A percentile compares a stretch with the other conserved stretches of the same genome.
Conservation (phyloP, 2,113 vertebrate genomes). For the Bubo scandiacus region DNA sequence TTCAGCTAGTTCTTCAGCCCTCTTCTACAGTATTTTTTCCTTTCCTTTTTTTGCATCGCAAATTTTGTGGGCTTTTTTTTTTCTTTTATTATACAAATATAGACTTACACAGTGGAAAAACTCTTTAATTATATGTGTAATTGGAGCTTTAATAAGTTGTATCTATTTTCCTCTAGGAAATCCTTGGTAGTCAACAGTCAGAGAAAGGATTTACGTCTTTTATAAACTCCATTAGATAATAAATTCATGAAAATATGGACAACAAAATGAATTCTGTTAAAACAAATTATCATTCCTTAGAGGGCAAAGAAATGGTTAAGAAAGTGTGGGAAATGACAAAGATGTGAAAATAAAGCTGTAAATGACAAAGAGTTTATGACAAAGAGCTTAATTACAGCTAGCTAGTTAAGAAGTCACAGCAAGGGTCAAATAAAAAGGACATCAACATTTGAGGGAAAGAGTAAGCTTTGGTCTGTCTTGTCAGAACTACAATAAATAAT, state of each 20-base stretch:
- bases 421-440: neutral
- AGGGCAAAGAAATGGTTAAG: constrained; percentile 9
- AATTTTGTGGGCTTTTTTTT: neutral
- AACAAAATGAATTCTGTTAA: constrained; percentile 17
- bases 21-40: neutral
- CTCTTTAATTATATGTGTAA: neutral
- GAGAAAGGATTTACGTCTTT: neutral
- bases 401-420: neutral
- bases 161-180: neutral
- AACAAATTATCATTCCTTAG: neutral
- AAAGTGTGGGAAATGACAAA: neutral
- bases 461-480: neutral
- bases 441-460: neutral
- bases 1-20: neutral
- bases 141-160: neutral
- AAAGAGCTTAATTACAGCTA: neutral
- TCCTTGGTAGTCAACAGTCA: too few relatives aligned
- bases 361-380: neutral
- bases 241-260: constrained; percentile 10
- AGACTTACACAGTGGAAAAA: neutral
- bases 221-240: constrained; percentile 25
- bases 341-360: neutral
- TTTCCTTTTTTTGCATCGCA: neutral
- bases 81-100: neutral
- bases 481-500: neutral